These are phyloP conservation scores for Miltochrista miniata DNA, from an alignment of 2,888 invertebrate species.

Conservation along the genomic window DNA sequence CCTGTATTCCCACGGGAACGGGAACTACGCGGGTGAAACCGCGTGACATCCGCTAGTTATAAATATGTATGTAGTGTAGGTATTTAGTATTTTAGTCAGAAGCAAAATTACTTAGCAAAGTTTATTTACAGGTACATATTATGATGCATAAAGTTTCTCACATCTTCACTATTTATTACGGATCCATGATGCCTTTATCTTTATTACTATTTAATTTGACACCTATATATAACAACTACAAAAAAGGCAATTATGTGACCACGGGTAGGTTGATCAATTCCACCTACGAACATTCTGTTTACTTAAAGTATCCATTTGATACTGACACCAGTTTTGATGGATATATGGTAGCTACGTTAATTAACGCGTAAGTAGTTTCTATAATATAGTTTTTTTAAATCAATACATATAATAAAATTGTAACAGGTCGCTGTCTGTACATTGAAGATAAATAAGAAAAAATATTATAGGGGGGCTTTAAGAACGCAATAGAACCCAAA, in stretches of 20 bases:
- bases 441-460: too few species aligned
- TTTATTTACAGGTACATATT: conserved; percentile 34
- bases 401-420: not conserved
- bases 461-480: too few species aligned
- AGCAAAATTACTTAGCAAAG: not conserved
- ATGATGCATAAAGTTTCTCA: conserved; percentile 31
- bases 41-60: too few species aligned
- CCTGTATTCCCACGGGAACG: too few species aligned
- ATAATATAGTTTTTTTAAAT: not conserved
- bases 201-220: conserved; percentile 19
- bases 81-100: not conserved
- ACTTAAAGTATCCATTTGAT: conserved; percentile 25
- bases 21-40: too few species aligned
- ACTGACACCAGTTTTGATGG: conserved; percentile 20
- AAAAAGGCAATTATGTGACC: conserved; percentile 9
- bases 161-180: conserved; percentile 21
- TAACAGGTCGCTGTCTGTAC: too few species aligned
- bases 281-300: conserved; percentile 36
- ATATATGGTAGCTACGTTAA: conserved; percentile 13
- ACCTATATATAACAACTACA: conserved; percentile 22
- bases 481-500: too few species aligned
- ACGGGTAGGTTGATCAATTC: conserved; percentile 15
- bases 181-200: conserved; percentile 5
- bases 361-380: not conserved
- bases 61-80: too few species aligned